Percentiles rank a stretch among this genome's conserved stretches.
Conservation (phyloP, 1,140 invertebrate genomes). For the Leptinotarsa texana region DNA sequence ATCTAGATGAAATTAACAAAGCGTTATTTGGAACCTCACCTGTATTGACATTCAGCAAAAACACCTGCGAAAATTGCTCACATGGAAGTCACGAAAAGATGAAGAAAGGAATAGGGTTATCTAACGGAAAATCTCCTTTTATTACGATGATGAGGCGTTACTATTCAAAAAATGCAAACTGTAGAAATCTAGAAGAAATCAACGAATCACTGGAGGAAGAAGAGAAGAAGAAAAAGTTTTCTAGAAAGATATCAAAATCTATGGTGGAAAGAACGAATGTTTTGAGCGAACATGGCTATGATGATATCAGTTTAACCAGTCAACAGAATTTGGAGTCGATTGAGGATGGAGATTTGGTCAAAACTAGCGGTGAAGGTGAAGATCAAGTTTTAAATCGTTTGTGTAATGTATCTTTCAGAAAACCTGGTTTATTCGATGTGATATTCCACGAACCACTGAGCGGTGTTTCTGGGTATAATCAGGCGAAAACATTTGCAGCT, state of each 20-base stretch:
- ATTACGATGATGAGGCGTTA: not conserved
- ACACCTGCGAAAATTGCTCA: not conserved
- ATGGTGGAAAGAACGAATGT: not conserved
- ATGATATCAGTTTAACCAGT: not conserved
- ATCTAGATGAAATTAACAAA: too few relatives aligned
- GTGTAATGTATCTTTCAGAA: not conserved
- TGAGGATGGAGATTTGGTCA: not conserved
- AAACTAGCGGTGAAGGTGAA: not conserved
- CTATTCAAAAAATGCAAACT: conserved; percentile 24
- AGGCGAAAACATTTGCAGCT: conserved; percentile 10
- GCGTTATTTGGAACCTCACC: not conserved
- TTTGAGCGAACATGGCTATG: not conserved
- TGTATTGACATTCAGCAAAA: not conserved
- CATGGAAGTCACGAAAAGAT: not conserved
- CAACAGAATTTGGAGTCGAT: not conserved
- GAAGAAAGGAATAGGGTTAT: not conserved
- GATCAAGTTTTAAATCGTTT: not conserved
- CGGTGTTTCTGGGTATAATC: not conserved
- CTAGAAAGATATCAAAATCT: not conserved
- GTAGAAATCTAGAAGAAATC: conserved; percentile 29
- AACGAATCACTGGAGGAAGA: conserved; percentile 34
- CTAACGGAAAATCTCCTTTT: not conserved
- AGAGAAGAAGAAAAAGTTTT: conserved; percentile 24
- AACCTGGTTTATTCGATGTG: conserved; percentile 1
- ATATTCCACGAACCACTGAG: conserved; percentile 3